Percentiles rank a stretch among this genome's conserved stretches.
Evolutionary conservation across 2,888 invertebrate species (phyloP).

Genomic region (Drosophila nigritarsus): DNA sequence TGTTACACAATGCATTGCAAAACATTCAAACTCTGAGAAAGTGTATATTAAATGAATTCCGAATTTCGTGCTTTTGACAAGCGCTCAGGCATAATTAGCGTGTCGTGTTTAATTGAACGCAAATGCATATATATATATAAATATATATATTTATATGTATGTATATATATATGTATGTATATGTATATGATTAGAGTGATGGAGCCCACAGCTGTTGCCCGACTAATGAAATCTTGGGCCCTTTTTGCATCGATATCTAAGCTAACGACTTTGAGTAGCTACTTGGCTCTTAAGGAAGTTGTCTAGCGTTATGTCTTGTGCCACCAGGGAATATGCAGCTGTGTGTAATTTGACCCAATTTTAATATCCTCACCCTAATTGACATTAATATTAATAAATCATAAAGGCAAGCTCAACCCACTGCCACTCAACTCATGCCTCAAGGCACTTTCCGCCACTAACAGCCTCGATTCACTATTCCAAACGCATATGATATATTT

Average conservation of each 20-base stretch:
- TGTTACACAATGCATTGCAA: neutral
- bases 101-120: conserved; percentile 73
- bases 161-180: neutral
- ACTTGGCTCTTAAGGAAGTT: neutral
- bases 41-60: conserved; percentile 11
- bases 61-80: conserved; percentile 53
- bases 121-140: conserved; percentile 1
- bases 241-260: conserved; percentile 12
- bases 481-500: neutral
- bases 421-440: neutral
- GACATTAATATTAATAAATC: conserved; percentile 11
- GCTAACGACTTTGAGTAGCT: conserved; percentile 13
- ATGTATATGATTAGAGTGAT: neutral
- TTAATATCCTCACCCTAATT: conserved; percentile 3
- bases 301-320: neutral
- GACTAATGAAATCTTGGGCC: conserved; percentile 18
- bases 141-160: neutral
- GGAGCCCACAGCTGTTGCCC: conserved; percentile 38
- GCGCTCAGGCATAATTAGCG: conserved; percentile 66
- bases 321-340: neutral
- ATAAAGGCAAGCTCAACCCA: neutral
- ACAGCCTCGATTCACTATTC: neutral
- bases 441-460: neutral
- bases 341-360: neutral
- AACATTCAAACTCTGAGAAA: too few relatives aligned